These are phyloP conservation scores for Cardiocondyla obscurior DNA, from an alignment of 1,140 invertebrate species.

Conservation along the genomic window DNA sequence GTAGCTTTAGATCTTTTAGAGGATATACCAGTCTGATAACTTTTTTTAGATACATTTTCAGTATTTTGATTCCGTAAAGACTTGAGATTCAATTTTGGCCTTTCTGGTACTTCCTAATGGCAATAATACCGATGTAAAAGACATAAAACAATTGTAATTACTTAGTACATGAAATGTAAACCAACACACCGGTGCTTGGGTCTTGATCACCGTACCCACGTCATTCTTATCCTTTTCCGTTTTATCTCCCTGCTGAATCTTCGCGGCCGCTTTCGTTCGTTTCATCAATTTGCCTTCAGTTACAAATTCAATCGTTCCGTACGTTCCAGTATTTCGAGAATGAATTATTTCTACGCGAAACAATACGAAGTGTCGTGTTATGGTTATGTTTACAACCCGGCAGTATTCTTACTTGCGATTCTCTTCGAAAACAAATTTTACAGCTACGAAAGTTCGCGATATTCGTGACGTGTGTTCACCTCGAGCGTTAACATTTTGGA, in stretches of 20 bases:
- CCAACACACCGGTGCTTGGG: conserved; percentile 1
- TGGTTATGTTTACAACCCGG: not conserved
- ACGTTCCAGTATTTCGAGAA: not conserved
- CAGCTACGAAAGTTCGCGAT: no score
- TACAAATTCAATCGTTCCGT: not conserved
- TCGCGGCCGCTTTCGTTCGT: not conserved
- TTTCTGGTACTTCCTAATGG: not conserved
- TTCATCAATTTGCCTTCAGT: conserved; percentile 4
- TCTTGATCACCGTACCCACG: not conserved
- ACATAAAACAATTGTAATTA: not conserved
- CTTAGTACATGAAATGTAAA: not conserved
- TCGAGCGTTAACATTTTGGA: no score
- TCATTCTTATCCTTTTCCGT: not conserved
- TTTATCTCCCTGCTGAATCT: not conserved
- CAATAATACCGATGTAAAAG: not conserved
- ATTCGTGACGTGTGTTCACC: no score
- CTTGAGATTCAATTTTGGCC: conserved; percentile 47
- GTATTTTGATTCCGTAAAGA: conserved; percentile 34
- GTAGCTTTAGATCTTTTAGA: not conserved
- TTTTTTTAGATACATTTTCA: not conserved
- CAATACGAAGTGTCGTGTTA: not conserved
- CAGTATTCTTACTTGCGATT: not conserved
- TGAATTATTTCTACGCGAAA: not conserved
- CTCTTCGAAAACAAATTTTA: no score
- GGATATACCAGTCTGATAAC: not conserved